Conservation (phyloP, 2,113 vertebrate genomes). For the Saimiri boliviensis region DNA sequence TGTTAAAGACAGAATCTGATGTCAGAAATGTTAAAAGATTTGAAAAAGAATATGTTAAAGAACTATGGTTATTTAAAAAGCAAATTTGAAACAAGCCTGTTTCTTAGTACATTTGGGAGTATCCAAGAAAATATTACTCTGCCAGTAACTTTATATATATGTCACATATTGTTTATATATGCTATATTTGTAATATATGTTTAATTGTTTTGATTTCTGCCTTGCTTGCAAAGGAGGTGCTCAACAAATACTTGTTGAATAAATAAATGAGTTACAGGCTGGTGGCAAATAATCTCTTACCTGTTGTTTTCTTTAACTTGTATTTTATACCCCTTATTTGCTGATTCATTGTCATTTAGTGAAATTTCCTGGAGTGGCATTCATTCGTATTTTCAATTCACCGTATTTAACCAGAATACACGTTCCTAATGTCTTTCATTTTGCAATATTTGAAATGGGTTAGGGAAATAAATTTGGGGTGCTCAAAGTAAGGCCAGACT, state of each 20-base stretch:
- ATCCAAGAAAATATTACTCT: not conserved
- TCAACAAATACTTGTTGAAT: conserved; percentile 20
- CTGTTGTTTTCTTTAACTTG: not conserved
- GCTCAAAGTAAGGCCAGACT: not conserved
- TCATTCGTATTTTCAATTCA: not conserved
- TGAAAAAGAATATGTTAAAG: not conserved
- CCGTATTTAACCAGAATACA: not conserved
- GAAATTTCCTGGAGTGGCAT: not conserved
- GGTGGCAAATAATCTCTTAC: not conserved
- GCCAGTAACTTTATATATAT: not conserved
- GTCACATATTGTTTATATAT: no score
- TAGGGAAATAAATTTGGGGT: not conserved
- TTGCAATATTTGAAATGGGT: not conserved
- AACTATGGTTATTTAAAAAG: not conserved
- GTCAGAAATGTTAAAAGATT: not conserved
- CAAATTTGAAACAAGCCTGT: conserved; percentile 2
- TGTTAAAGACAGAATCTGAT: not conserved
- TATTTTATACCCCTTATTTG: not conserved
- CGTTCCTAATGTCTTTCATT: conserved; percentile 5
- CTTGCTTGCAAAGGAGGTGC: not conserved
- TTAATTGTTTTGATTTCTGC: conserved; percentile 3
- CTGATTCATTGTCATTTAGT: not conserved
- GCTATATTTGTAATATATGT: not conserved
- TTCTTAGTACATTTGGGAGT: not conserved
- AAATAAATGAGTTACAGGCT: not conserved